Base-by-base conservation (phyloP, 2,888 invertebrate species). In the Meliscaeva auricollis region DNA sequence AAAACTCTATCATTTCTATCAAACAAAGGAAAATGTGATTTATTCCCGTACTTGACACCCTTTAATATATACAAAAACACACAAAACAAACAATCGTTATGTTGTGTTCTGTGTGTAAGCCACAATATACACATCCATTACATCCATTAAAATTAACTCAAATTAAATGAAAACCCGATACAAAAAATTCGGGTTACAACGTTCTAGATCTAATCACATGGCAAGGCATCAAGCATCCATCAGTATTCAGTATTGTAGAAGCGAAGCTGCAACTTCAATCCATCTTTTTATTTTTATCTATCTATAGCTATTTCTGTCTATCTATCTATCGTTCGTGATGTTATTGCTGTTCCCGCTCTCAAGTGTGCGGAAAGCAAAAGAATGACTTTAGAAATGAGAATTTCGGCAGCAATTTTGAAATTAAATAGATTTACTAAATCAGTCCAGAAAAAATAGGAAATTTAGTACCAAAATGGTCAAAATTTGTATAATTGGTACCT, bases 1-100 rank as follows among this genome's bases (percentile, higher is more conserved):
- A 66, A 70, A 74, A 48, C 13, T 0, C 20, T 58, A 20, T 58
- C 35, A 35, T 56, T 26, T 56, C 74, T 54, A 70, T 80, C 60
- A 69, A 79, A 84, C 84, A 80, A 84, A 84, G 84, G 84, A 84
- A 84, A 80, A 80, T 84, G 84, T 80, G 84, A 84, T 80, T 80
- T 84, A 84, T 84, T 80, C 80, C 75, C 75, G 80, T 80, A 80
- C 84, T 84, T 80, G 84, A 84, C 84, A 80, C 84, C 84, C 75
- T 84, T 84, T 66, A 64, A 64, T 60, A 38, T 38, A 38, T 9
- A 11, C 5, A 66, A 70, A 74, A 41, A 72, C 56, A 81, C 60
- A 75, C 75, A 70, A 70, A 79, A 79, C 77, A 77, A 54, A 62
- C 54, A 77, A n/a, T 60, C 70, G 52, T 66, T 75, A 80, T 60